A percentile compares a stretch with the other conserved stretches of the same genome.
Conservation (phyloP, 2,113 vertebrate species). For the Silurus asotus region DNA sequence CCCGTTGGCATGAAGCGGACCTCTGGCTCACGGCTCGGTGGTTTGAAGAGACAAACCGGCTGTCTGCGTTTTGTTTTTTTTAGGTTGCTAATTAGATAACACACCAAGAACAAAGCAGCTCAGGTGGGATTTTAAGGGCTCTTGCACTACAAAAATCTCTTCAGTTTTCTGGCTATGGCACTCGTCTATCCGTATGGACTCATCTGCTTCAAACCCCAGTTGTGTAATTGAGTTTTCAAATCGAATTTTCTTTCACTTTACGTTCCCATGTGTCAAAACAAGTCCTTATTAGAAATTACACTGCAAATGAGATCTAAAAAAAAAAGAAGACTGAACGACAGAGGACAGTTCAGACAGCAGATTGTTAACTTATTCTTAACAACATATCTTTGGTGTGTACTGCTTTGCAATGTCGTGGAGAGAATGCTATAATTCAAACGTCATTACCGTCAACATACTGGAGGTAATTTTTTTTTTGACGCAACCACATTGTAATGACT, state of each 20-base stretch:
- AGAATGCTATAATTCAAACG: slow-evolving; percentile 10
- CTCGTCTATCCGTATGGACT: slow-evolving; percentile 1
- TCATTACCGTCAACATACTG: slow-evolving; percentile 30
- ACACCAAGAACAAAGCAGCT: slow-evolving; percentile 34
- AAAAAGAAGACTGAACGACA: neutral
- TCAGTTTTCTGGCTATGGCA: neutral
- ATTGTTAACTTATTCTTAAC: neutral
- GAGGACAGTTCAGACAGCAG: neutral
- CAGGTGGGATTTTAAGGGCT: slow-evolving; percentile 29
- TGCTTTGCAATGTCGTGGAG: neutral
- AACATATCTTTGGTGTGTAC: no score
- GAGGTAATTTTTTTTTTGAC: slow-evolving; percentile 13
- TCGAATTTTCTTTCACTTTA: slow-evolving; percentile 22
- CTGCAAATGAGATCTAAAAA: slow-evolving; percentile 9
- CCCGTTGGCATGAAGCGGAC: neutral
- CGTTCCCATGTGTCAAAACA: slow-evolving; percentile 24
- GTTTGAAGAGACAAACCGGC: slow-evolving; percentile 27
- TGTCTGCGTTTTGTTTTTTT: slow-evolving; percentile 45
- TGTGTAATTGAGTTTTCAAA: slow-evolving; percentile 41
- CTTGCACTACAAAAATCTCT: slow-evolving; percentile 1
- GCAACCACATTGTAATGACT: neutral
- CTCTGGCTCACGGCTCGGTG: slow-evolving; percentile 33
- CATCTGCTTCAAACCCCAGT: slow-evolving; percentile 10
- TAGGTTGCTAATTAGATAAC: slow-evolving; percentile 51
- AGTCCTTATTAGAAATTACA: slow-evolving; percentile 29